Evolutionary conservation across 2,113 vertebrate genomes (phyloP).

Genomic region (Pelecanoides urinatrix): DNA sequence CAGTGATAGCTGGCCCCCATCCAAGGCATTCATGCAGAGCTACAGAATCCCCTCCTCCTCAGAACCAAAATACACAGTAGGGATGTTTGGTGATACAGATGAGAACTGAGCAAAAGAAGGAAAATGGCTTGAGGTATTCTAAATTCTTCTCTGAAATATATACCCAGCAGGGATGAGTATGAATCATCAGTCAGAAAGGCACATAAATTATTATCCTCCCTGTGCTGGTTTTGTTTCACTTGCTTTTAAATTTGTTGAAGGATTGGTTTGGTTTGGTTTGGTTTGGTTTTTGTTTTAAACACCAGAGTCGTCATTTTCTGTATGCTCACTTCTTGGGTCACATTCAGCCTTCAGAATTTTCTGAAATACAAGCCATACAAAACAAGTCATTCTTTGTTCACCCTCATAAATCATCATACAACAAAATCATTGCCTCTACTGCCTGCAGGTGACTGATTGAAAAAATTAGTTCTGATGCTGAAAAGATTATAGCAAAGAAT

Average conservation of each 20-base stretch:
- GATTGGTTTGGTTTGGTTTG: neutral
- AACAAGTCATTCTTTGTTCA: neutral
- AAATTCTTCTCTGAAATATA: constrained; percentile 52
- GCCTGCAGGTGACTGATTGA: neutral
- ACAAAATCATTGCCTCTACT: neutral
- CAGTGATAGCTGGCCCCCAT: neutral
- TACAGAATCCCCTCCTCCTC: neutral
- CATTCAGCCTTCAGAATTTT: neutral
- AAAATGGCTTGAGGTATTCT: constrained; percentile 15
- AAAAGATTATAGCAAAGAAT: neutral
- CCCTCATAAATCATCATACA: neutral
- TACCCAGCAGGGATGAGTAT: neutral
- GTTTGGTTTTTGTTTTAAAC: neutral
- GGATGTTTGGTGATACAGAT: constrained; percentile 2
- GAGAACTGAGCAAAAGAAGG: constrained; percentile 41
- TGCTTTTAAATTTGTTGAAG: neutral
- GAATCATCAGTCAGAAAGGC: neutral
- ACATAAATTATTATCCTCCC: neutral
- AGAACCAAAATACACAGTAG: constrained; percentile 7
- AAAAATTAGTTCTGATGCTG: neutral
- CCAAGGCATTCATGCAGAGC: neutral
- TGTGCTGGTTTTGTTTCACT: neutral
- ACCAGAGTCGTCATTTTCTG: neutral
- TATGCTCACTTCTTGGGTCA: neutral
- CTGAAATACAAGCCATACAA: neutral